These are phyloP conservation scores for Ecliptopera silaceata DNA, from an alignment of 2,888 invertebrate species.

Conservation along the genomic window DNA sequence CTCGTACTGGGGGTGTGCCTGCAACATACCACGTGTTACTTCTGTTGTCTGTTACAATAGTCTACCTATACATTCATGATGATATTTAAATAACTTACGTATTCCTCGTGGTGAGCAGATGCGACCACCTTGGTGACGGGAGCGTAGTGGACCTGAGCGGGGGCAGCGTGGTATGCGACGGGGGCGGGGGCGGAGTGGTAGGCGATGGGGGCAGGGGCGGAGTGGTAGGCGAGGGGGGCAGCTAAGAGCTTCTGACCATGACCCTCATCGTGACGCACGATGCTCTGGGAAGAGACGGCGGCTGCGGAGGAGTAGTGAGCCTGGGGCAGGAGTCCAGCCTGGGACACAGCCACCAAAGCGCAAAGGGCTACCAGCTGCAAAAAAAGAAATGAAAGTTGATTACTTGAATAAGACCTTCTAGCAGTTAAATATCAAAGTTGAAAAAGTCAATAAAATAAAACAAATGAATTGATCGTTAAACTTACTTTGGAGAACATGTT, in stretches of 20 bases:
- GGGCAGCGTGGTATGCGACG: constrained; percentile 43
- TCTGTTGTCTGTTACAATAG: neutral
- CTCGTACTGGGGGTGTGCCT: constrained; percentile 76
- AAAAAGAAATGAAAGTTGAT: neutral
- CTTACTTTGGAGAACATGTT: constrained; percentile 57
- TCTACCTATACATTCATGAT: neutral
- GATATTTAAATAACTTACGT: constrained; percentile 40
- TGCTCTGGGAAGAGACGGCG: constrained; percentile 67
- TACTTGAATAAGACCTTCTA: neutral
- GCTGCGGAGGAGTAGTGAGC: constrained; percentile 69
- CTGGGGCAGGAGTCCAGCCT: constrained; percentile 47
- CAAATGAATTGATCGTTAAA: constrained; percentile 8
- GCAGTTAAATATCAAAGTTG: neutral
- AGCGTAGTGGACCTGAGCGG: constrained; percentile 32
- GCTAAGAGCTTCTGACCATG: constrained; percentile 37
- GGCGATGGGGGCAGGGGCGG: constrained; percentile 49
- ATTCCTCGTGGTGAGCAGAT: constrained; percentile 47
- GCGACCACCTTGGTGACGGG: constrained; percentile 42
- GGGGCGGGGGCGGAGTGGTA: constrained; percentile 45
- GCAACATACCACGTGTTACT: neutral
- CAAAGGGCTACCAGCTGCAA: constrained; percentile 48
- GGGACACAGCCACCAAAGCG: constrained; percentile 44
- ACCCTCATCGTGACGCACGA: constrained; percentile 62
- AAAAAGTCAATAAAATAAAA: neutral
- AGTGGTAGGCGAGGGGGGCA: constrained; percentile 45